phyloP scores from a whole-genome alignment of 2,888 invertebrate genomes.

The Nasonia oneida region DNA sequence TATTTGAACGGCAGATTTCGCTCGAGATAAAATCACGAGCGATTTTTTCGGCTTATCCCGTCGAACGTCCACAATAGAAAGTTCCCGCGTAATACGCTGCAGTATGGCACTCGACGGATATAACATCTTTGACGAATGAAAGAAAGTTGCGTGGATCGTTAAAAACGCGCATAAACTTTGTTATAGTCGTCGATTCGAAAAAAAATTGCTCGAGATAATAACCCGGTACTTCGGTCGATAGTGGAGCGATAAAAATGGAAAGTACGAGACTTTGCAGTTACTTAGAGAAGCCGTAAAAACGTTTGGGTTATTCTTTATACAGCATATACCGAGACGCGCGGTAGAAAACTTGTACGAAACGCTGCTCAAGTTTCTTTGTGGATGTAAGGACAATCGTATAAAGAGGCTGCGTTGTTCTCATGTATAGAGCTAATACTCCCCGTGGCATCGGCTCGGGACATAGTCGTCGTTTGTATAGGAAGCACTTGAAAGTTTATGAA shows the following conservation, averaged over 20 bases:
- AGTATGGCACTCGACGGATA: background rate
- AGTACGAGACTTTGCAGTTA: constrained; percentile 15
- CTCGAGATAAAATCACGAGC: background rate
- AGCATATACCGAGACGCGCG: background rate
- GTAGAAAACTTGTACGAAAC: background rate
- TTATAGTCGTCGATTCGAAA: background rate
- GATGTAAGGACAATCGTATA: background rate
- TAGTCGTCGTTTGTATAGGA: background rate
- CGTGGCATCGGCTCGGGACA: background rate
- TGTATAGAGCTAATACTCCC: background rate
- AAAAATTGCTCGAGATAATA: background rate
- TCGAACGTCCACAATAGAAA: background rate
- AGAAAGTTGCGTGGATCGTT: constrained; percentile 13
- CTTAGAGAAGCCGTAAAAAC: background rate
- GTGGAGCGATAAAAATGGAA: constrained; percentile 25
- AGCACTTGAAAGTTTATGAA: constrained; percentile 8
- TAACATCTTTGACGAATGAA: background rate
- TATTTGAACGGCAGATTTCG: background rate
- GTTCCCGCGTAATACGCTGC: background rate
- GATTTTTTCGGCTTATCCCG: background rate
- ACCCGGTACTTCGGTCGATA: constrained; percentile 6
- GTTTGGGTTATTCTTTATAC: background rate
- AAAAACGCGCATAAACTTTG: constrained; percentile 7
- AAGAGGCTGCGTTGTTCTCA: background rate
- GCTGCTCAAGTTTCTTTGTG: background rate